Evolutionary conservation across 2,797 vertebrate genomes (phyloP), one percentile per base, ranked within the genome.

Genomic region (Meriones psammophilus): DNA sequence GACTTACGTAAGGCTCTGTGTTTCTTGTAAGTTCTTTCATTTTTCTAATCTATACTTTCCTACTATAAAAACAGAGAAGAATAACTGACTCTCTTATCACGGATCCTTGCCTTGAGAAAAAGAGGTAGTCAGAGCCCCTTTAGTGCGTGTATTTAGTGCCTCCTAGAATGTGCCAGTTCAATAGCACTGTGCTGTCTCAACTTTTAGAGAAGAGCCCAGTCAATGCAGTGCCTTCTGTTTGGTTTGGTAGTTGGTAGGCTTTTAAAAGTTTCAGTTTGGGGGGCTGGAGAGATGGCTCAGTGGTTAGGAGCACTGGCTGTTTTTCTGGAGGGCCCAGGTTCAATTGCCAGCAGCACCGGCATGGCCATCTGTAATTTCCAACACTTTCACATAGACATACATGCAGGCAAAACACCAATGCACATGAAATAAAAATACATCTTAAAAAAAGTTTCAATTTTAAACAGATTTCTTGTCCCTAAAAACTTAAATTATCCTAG

Each of bases 401-500:
- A 50, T 50, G 50, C 50, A 50, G 50, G 50, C 50, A 50, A 50
- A 50, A 50, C 50, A 50, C 50, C 50, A 50, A 50, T 50, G 50
- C 50, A 10, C 9, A 50, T 50, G 50, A 50, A 50, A 50, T 50
- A 50, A 50, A 50, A 50, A 50, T 50, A 50, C 8, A 50, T 50
- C 50, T 50, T 50, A 10, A 50, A 50, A 85, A 62, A 13, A 50
- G 46, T 73, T 84, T 92, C 46, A 14, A 2, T 76, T 80, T 80
- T 94, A 83, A 96, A 73, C n/a, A 77, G 89, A 3, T 13, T 69
- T 89, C 28, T 66, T n/a, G 62, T 5, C 62, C 81, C 76, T 86
- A 69, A 50, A 89, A 93, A 73, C 79, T 87, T 74, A 93, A 56
- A 24, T 42, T 87, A 84, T 96, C 26, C 77, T 89, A 68, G 46